These are phyloP conservation scores for Notolepis coatsorum DNA, from an alignment of 2,797 vertebrate genomes.

Conservation along the genomic window DNA sequence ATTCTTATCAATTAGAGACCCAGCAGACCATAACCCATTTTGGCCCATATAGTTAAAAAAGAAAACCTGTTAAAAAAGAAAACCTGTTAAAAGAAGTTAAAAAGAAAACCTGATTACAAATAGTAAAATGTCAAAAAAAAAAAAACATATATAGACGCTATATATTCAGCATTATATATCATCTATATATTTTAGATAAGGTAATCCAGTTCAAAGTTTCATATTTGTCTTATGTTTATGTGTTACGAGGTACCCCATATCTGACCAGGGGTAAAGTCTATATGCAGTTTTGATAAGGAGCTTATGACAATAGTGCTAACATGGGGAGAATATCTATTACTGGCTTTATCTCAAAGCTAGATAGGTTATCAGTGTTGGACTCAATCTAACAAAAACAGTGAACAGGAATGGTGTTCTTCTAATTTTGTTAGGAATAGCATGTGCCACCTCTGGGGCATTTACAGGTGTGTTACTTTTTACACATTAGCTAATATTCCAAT, in stretches of 20 bases:
- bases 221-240: neutral
- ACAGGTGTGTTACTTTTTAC: no score
- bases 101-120: no score
- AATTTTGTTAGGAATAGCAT: neutral
- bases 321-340: constrained; percentile 12
- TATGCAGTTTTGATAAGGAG: constrained; percentile 50
- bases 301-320: constrained; percentile 21
- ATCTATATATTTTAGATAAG: neutral
- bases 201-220: neutral
- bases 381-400: neutral
- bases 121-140: neutral
- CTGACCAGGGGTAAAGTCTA: constrained; percentile 51
- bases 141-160: neutral
- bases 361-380: constrained; percentile 58
- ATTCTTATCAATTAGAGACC: no score
- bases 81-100: no score
- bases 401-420: neutral
- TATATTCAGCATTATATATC: neutral
- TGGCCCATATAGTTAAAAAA: neutral
- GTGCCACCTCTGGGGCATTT: no score
- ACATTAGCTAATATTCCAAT: no score
- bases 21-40: no score
- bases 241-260: constrained; percentile 19
- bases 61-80: no score
- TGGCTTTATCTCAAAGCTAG: constrained; percentile 22